Evolutionary conservation across 2,797 vertebrate species (phyloP), one percentile per base, ranked within the genome.

Genomic region (Sciaenops ocellatus): DNA sequence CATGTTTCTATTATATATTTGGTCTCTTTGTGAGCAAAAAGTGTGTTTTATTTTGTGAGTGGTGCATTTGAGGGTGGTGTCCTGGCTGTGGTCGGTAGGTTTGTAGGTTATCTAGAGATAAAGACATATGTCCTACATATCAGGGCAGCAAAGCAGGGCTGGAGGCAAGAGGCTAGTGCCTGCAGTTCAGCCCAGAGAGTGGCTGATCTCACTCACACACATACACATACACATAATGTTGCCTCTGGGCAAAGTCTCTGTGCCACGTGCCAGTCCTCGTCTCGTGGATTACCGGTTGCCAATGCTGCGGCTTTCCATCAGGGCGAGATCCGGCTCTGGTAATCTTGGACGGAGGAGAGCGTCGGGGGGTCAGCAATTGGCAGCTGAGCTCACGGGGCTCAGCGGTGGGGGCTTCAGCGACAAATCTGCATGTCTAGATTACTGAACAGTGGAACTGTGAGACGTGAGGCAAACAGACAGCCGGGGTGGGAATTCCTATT

Each of bases 271-370:
- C 90, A 73, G 63, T 59, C 80, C 80, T 68, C 52, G 72, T 93
- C 91, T 90, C 83, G 86, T 92, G 89, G 87, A 92, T 90, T 89
- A 88, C 60, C 22, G 46, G 59, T 76, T 91, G 93, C 90, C 88
- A 90, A 42, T 44, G 16, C 70, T 11, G 54, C 60, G 7, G 88
- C 76, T 87, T 85, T 88, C 81, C 80, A 76, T 80, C 82, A 72
- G 69, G 81, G 73, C 3, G 28, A 90, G 85, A 91, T 88, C 80
- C 74, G 82, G 79, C 73, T 77, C 63, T 7, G 44, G 63, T 82
- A 83, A 89, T 85, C 78, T 77, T 77, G 89, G 85, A 59, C 20
- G 44, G 30, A 74, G 71, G 50, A 73, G 56, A 83, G 78, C 41
- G 13, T 70, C 10, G 1, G 67, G 76, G 66, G 85, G 87, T 83